Percentiles rank a stretch among this genome's conserved stretches.
Evolutionary conservation across 2,888 invertebrate genomes (phyloP).

Genomic region (Cephonodes hylas): DNA sequence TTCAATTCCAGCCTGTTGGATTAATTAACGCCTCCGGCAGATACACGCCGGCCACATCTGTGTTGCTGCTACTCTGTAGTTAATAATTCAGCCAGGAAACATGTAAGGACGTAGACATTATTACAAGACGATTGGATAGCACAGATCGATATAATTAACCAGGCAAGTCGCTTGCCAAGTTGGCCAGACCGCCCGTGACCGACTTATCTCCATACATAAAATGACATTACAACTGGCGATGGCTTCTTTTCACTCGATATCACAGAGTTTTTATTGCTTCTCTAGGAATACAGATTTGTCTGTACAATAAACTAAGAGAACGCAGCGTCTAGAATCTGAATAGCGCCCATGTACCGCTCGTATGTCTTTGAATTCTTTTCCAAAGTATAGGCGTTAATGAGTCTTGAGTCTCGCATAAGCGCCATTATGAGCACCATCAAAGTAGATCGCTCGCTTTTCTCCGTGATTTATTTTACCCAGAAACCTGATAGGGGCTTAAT

Average conservation of each 20-base stretch:
- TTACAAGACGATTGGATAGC: conserved; percentile 43
- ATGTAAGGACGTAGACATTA: conserved; percentile 32
- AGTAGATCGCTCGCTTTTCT: background rate
- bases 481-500: background rate
- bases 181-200: conserved; percentile 65
- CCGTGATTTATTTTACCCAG: background rate
- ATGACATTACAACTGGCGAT: conserved; percentile 15
- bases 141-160: conserved; percentile 68
- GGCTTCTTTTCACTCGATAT: conserved; percentile 21
- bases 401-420: background rate
- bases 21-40: background rate
- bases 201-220: conserved; percentile 33
- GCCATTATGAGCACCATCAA: background rate
- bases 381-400: background rate
- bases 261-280: conserved; percentile 18
- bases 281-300: conserved; percentile 12
- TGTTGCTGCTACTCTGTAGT: background rate
- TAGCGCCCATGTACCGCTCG: background rate
- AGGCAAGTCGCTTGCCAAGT: conserved; percentile 63
- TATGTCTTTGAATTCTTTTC: background rate
- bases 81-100: conserved; percentile 31
- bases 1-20: background rate
- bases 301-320: background rate
- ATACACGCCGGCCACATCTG: background rate
- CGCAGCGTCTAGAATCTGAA: background rate